Evolutionary conservation across 2,888 invertebrate species (phyloP).

Genomic region (Eristalinus sepulchralis): DNA sequence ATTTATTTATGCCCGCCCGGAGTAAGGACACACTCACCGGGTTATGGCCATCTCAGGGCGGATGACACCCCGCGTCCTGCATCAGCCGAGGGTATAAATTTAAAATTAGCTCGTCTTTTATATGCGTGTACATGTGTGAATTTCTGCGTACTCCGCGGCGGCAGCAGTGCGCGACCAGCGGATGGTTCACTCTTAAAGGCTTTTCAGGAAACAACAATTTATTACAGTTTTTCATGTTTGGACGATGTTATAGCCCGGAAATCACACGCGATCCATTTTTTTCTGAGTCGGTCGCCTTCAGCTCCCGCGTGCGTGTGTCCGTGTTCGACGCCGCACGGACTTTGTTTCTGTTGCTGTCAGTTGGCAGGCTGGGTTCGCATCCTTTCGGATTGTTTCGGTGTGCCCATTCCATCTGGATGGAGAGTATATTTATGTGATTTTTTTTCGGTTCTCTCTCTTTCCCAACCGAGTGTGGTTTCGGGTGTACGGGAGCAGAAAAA

Average conservation of each 20-base stretch:
- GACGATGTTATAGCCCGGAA: slow-evolving; percentile 51
- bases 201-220: slow-evolving; percentile 53
- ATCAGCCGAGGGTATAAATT: slow-evolving; percentile 24
- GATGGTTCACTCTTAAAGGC: slow-evolving; percentile 29
- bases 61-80: not conserved
- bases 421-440: slow-evolving; percentile 26
- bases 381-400: not conserved
- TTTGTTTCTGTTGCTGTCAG: slow-evolving; percentile 1
- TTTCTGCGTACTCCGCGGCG: not conserved
- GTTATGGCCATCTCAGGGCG: slow-evolving; percentile 19
- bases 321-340: not conserved
- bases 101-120: slow-evolving; percentile 57
- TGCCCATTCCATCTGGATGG: not conserved
- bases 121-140: slow-evolving; percentile 30
- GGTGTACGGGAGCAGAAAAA: not conserved
- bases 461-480: slow-evolving; percentile 4
- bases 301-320: not conserved
- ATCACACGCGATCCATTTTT: slow-evolving; percentile 56
- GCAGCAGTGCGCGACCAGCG: not conserved
- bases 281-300: not conserved
- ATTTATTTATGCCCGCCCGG: slow-evolving; percentile 34
- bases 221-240: slow-evolving; percentile 59
- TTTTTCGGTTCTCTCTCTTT: not conserved
- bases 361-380: not conserved
- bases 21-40: slow-evolving; percentile 17